Evolutionary conservation across 2,113 vertebrate genomes (phyloP).

Genomic region (Athene cunicularia): DNA sequence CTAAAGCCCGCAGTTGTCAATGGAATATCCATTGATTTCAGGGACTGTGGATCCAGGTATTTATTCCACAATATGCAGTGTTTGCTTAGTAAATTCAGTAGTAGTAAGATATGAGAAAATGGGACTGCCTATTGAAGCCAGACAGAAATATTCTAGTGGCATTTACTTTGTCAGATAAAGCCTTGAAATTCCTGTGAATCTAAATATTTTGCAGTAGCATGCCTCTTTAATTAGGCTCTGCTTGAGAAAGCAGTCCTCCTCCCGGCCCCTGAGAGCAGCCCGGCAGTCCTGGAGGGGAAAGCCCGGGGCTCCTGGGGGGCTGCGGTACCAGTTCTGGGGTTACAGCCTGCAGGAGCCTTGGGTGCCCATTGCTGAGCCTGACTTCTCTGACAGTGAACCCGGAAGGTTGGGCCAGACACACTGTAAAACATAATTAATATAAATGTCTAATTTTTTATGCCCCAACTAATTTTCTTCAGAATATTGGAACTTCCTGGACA

Average conservation of each 20-base stretch:
- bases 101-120: background rate
- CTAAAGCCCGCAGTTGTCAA: background rate
- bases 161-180: background rate
- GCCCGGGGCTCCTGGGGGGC: background rate
- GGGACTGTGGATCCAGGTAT: background rate
- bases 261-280: background rate
- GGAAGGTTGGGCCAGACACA: background rate
- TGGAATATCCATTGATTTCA: background rate
- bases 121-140: background rate
- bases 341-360: background rate
- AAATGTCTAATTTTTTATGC: background rate
- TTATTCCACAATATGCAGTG: background rate
- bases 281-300: background rate
- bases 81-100: background rate
- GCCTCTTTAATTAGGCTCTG: background rate
- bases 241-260: background rate
- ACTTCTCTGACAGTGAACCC: background rate
- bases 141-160: background rate
- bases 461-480: background rate
- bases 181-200: background rate
- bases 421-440: background rate
- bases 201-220: background rate
- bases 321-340: accelerated
- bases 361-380: background rate
- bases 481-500: background rate